A percentile compares a stretch with the other conserved stretches of the same genome.
These are phyloP conservation scores for Lagorchestes hirsutus DNA, from an alignment of 2,797 vertebrate genomes.

Conservation along the genomic window DNA sequence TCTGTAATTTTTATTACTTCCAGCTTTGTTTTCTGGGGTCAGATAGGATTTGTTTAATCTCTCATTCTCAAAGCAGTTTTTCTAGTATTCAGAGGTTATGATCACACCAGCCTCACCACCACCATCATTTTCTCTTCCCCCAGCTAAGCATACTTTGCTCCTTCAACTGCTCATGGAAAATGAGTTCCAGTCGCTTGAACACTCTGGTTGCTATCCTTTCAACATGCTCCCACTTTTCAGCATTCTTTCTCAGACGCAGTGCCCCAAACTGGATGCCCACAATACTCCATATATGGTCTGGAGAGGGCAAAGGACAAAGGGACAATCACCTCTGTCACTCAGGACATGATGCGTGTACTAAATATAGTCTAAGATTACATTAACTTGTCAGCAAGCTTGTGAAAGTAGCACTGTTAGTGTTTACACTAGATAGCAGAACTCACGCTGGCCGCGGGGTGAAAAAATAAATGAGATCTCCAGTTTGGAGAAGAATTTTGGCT, in stretches of 20 bases:
- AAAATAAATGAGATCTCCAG: background rate
- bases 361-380: constrained; percentile 3
- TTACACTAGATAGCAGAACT: background rate
- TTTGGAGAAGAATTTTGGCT: background rate
- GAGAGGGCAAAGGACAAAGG: background rate
- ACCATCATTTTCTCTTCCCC: background rate
- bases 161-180: background rate
- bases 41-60: background rate
- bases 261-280: background rate
- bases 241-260: background rate
- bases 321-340: background rate
- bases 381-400: background rate
- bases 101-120: background rate
- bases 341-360: background rate
- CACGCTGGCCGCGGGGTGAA: background rate
- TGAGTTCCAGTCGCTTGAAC: background rate
- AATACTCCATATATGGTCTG: background rate
- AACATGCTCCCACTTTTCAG: background rate
- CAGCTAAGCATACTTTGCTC: background rate
- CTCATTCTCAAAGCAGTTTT: background rate
- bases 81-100: background rate
- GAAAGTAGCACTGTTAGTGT: constrained; percentile 5
- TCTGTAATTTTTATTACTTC: background rate
- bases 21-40: background rate
- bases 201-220: background rate